A percentile compares a stretch with the other conserved stretches of the same genome.
phyloP scores from a whole-genome alignment of 2,113 vertebrate species.

The Tragelaphus imberbis region DNA sequence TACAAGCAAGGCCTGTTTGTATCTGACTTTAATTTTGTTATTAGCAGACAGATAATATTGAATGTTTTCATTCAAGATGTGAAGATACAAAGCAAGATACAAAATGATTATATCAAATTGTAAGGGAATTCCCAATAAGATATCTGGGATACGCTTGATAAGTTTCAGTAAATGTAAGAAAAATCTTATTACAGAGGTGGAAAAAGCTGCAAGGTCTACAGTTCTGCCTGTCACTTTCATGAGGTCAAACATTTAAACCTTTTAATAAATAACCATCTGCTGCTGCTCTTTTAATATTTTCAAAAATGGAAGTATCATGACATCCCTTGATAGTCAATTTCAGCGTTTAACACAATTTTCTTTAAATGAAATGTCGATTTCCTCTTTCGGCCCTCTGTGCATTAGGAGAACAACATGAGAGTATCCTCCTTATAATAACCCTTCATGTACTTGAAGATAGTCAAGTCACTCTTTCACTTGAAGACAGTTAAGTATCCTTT shows the following conservation, averaged over 20 bases:
- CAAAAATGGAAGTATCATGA: slow-evolving; percentile 29
- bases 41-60: neutral
- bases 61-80: slow-evolving; percentile 4
- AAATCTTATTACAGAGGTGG: neutral
- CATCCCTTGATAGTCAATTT: slow-evolving; percentile 56
- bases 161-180: neutral
- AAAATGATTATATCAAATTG: neutral
- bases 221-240: neutral
- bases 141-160: neutral
- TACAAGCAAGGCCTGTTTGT: neutral
- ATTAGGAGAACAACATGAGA: slow-evolving; percentile 43
- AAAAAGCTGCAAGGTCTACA: neutral
- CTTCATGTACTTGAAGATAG: slow-evolving; percentile 37
- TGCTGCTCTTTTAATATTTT: slow-evolving; percentile 42
- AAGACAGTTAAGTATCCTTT: slow-evolving; percentile 54
- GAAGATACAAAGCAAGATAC: neutral
- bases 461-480: neutral
- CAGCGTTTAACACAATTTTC: slow-evolving; percentile 63
- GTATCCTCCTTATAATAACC: slow-evolving; percentile 31
- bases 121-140: neutral
- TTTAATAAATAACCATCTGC: slow-evolving; percentile 56
- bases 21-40: neutral
- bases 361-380: slow-evolving; percentile 55
- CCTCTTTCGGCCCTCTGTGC: slow-evolving; percentile 55
- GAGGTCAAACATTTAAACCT: slow-evolving; percentile 40